Evolutionary conservation across 2,797 vertebrate species (phyloP), one percentile per base, ranked within the genome.

Genomic region (Borostomias antarcticus): DNA sequence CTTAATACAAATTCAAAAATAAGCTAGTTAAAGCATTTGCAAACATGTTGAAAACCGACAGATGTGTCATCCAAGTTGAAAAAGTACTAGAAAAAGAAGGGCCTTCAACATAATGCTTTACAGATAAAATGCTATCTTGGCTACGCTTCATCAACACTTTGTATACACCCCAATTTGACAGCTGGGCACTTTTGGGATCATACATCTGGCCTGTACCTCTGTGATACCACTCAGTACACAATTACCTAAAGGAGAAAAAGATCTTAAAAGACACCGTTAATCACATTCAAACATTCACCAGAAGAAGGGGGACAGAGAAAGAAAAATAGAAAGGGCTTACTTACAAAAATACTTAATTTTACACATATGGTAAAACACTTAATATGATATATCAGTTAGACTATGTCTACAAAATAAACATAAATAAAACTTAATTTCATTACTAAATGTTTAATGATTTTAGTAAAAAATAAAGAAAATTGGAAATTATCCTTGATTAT

Each of bases 211-310:
- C 96, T 98, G 96, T 98, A 98, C 94, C 98, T 98, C 93, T 97
- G 96, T 97, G 95, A 94, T 94, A 93, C 90, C 94, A 94, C 87
- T 95, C 94, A 96, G 93, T 89, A 89, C 87, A 93, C 84, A 92
- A 92, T 89, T 88, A 95, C 96, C 98, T 99, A 96, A 94, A 96
- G 95, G 93, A 96, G 94, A 97, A 94, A 94, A 95, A 93, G 93
- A 98, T 96, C 98, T 99, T 95, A 95, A 95, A 91, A 97, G 93
- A 98, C 93, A 97, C 91, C 85, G 94, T 98, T 98, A 98, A 98
- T 98, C 94, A 97, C 94, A 95, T 92, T 94, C 93, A 95, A 96
- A 95, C 96, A 93, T 96, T 95, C 93, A 98, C 93, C 94, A 89
- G 91, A 88, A 96, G 89, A 92, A 90, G 82, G 91, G 82, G 89